Evolutionary conservation across 2,797 vertebrate species (phyloP).

Genomic region (Lophius americanus): DNA sequence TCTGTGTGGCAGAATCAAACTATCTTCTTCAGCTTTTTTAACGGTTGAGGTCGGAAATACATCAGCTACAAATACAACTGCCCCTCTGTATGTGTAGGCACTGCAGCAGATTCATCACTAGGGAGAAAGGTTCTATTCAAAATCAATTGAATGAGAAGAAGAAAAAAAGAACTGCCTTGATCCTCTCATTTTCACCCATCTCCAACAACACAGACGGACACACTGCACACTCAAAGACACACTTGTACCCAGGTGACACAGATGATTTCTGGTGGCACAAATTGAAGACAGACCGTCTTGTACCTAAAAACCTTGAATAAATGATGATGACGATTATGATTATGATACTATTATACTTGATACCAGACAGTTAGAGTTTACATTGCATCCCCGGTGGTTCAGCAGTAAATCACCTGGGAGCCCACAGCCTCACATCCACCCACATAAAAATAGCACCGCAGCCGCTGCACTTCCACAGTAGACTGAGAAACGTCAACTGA

Average conservation of each 20-base stretch:
- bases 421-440: no score
- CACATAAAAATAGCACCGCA: no score
- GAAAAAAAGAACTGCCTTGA: slow-evolving; percentile 5
- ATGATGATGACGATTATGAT: background rate
- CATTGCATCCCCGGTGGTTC: background rate
- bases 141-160: background rate
- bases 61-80: slow-evolving; percentile 14
- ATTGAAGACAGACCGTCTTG: slow-evolving; percentile 41
- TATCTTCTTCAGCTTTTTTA: slow-evolving; percentile 33
- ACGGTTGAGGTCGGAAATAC: slow-evolving; percentile 35
- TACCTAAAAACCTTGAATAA: slow-evolving; percentile 46
- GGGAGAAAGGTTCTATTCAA: slow-evolving; percentile 22
- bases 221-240: background rate
- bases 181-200: background rate
- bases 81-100: slow-evolving; percentile 26
- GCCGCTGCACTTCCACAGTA: no score
- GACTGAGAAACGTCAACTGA: background rate
- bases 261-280: slow-evolving; percentile 25
- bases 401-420: background rate
- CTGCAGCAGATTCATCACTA: slow-evolving; percentile 2
- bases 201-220: slow-evolving; percentile 20
- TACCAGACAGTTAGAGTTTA: background rate
- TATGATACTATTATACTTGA: background rate
- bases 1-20: slow-evolving; percentile 25
- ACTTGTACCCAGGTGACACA: background rate